phyloP scores from a whole-genome alignment of 2,113 vertebrate species.

The Lophura nycthemera region DNA sequence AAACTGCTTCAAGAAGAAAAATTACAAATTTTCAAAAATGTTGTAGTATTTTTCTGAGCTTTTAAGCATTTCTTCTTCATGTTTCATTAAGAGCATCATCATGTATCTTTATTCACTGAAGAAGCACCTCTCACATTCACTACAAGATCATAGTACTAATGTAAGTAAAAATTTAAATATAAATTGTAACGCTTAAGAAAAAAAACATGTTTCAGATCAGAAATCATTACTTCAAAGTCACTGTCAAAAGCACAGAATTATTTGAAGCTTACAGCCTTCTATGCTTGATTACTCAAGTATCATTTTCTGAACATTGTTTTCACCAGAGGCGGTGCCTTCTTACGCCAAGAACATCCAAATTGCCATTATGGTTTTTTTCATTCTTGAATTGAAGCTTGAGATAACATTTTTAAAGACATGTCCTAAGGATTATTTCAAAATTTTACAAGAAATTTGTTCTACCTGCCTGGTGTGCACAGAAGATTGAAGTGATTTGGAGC shows the following conservation, averaged over 20 bases:
- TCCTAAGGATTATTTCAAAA: neutral
- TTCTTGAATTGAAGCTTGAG: neutral
- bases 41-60: neutral
- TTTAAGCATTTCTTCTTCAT: neutral
- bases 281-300: neutral
- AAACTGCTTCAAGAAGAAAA: neutral
- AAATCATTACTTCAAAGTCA: neutral
- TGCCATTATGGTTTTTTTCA: neutral
- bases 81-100: neutral
- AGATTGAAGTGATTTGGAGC: neutral
- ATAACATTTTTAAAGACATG: neutral
- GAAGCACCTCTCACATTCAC: neutral
- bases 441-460: neutral
- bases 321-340: neutral
- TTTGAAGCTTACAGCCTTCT: neutral
- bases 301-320: neutral
- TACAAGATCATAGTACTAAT: neutral
- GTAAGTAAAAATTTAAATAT: neutral
- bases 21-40: neutral
- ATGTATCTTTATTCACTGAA: neutral
- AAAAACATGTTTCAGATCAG: neutral
- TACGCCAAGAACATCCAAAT: neutral
- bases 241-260: neutral
- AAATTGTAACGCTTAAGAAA: neutral
- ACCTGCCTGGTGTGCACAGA: neutral